These are phyloP conservation scores for Malurus alboscapulatus DNA, from an alignment of 2,113 vertebrate genomes.

Conservation along the genomic window DNA sequence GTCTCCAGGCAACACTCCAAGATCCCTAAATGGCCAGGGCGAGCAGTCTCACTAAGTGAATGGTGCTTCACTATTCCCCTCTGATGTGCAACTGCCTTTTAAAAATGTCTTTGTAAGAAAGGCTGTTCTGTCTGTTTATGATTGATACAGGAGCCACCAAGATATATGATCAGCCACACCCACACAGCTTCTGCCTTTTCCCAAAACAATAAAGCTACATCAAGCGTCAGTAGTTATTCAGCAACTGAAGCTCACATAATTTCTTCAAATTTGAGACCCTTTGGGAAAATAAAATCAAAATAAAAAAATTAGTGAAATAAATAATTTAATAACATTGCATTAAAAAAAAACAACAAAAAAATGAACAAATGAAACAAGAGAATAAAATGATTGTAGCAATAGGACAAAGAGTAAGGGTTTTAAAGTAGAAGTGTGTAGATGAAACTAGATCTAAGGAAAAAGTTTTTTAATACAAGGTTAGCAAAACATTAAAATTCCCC, in stretches of 20 bases:
- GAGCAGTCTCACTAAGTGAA: background rate
- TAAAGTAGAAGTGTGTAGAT: background rate
- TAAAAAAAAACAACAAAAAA: background rate
- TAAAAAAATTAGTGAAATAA: background rate
- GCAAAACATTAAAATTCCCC: background rate
- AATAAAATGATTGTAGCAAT: background rate
- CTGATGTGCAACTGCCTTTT: background rate
- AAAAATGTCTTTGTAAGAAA: background rate
- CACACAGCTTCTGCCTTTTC: background rate
- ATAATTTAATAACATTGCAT: background rate
- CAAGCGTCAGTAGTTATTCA: background rate
- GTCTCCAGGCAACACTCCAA: background rate
- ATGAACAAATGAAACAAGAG: background rate
- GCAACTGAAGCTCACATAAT: background rate
- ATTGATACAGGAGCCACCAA: background rate
- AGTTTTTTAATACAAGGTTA: background rate
- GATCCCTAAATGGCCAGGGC: background rate
- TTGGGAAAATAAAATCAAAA: background rate
- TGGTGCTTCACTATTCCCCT: background rate
- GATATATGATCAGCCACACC: background rate
- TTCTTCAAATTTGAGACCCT: background rate
- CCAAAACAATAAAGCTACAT: background rate
- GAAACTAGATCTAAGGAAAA: background rate
- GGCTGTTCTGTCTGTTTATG: background rate
- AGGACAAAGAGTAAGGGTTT: background rate